These are phyloP conservation scores for Atrina japonica DNA, from an alignment of 2,888 invertebrate species.

Conservation along the genomic window DNA sequence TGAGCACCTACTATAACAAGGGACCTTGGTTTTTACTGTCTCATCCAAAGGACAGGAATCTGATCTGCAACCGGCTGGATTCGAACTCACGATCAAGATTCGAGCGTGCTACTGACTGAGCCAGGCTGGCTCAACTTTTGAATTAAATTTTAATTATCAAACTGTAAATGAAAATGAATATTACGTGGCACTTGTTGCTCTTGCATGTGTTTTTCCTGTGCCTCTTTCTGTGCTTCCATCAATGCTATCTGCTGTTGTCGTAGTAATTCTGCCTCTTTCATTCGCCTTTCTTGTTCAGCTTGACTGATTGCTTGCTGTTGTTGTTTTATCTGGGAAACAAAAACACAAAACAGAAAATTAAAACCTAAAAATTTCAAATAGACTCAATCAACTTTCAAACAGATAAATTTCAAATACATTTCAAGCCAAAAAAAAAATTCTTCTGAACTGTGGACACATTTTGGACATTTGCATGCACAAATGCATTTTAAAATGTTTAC, in stretches of 20 bases:
- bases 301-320: conserved; percentile 59
- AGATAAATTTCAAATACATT: not conserved
- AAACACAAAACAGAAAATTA: not conserved
- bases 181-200: conserved; percentile 35
- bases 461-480: no score
- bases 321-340: conserved; percentile 28
- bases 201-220: conserved; percentile 51
- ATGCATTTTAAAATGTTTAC: no score
- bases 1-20: no score
- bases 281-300: conserved; percentile 55
- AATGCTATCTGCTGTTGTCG: conserved; percentile 72
- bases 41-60: no score
- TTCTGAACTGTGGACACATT: not conserved
- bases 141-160: no score
- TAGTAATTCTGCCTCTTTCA: conserved; percentile 65
- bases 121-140: no score
- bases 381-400: not conserved
- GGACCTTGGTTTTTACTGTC: no score
- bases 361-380: not conserved
- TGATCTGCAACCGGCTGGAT: no score
- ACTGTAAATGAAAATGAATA: no score
- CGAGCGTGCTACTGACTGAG: no score
- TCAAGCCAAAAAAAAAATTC: not conserved
- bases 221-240: conserved; percentile 69
- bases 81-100: no score